Base-by-base conservation (phyloP, 2,797 vertebrate genomes). In the Phalloptychus januarius region DNA sequence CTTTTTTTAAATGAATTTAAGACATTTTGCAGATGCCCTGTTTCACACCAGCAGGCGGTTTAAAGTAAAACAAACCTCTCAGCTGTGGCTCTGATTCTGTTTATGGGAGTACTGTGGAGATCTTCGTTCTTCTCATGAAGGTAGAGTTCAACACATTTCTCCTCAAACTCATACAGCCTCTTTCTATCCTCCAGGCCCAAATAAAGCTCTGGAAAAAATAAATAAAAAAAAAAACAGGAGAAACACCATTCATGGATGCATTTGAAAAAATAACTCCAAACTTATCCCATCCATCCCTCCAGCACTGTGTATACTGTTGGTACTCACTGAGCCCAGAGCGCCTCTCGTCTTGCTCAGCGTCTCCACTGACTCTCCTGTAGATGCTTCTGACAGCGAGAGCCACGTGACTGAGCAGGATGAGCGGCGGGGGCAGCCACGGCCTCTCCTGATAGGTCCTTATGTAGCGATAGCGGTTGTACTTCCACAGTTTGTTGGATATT, bases 381-480 rank as follows among this genome's bases (percentile, higher is more conserved):
- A 97, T 73, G 45, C 87, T 74, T 56, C 91, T 95, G 78, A 97
- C 82, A 54, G 95, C 91, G 31, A 97, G 91, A 54, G 93, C 88
- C 15, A 96, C 7, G 69, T 99, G 97, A 82, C 96, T 97, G 75
- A 99, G 88, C 33, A 98, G 83, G 85, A 97, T 97, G 40, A 99
- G 94, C 0, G 98, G 98, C 0, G 98, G 97, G 0, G 98, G 98
- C 44, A 99, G 93, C 97, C 98, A 98, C 0, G 98, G 97, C 86
- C 97, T 97, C 82, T 97, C 96, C 38, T 96, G 96, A 88, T 98
- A 99, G 42, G 96, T 98, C 97, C 98, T 99, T 86, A 99, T 98
- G 92, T 98, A 98, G 73, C 97, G 97, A 72, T 99, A 99, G 15
- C 98, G 98, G 81, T 99, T 98, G 87, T 98, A 99, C 86, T 96